phyloP scores from a whole-genome alignment of 2,888 invertebrate genomes.

The Seira sanloemensis region DNA sequence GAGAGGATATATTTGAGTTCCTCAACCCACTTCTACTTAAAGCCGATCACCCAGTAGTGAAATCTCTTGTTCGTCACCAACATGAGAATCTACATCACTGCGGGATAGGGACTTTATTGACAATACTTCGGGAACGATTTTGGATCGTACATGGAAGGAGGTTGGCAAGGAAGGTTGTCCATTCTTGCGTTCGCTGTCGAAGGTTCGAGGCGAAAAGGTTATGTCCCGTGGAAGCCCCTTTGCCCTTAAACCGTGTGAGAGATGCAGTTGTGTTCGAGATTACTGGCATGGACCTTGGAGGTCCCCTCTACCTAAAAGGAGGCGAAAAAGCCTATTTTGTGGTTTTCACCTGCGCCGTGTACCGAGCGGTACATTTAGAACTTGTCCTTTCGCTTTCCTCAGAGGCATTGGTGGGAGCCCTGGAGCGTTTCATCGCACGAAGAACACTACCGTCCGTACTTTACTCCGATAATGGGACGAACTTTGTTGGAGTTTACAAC shows the following conservation, averaged over 20 bases:
- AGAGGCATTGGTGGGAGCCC: constrained; percentile 73
- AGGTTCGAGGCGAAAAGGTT: background rate
- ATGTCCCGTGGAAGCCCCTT: background rate
- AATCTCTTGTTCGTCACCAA: too few relatives aligned
- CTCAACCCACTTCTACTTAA: too few relatives aligned
- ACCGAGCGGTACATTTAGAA: constrained; percentile 74
- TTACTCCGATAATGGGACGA: constrained; percentile 75
- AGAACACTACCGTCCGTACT: constrained; percentile 74
- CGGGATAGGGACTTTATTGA: background rate
- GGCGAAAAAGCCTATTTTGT: constrained; percentile 66
- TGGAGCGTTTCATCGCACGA: constrained; percentile 74
- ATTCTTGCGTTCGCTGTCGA: background rate
- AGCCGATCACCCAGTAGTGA: too few relatives aligned
- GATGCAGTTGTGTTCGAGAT: background rate
- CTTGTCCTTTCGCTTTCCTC: constrained; percentile 74
- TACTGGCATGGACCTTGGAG: constrained; percentile 75
- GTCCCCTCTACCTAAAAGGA: constrained; percentile 74
- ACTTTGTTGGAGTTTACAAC: constrained; percentile 75
- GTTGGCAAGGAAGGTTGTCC: background rate
- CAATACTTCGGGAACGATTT: background rate
- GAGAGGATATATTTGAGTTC: too few relatives aligned
- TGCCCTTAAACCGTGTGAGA: background rate
- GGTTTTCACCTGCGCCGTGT: constrained; percentile 6
- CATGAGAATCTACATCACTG: background rate
- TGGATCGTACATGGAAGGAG: background rate